A percentile compares a stretch with the other conserved stretches of the same genome.
Conservation (phyloP, 2,113 vertebrate genomes). For the Chionis minor region DNA sequence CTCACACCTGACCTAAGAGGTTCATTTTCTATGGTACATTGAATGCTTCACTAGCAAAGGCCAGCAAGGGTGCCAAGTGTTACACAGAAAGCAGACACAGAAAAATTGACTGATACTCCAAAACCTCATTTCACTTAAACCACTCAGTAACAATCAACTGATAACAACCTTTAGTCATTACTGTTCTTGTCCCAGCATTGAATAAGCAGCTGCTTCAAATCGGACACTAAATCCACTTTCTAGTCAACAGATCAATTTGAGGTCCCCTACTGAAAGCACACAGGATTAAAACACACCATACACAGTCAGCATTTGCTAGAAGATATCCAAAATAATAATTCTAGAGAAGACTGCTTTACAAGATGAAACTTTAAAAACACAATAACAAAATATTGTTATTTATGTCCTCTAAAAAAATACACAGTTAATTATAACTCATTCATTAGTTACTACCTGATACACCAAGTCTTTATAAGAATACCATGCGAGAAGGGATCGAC, state of each 20-base stretch:
- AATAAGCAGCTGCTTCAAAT: neutral
- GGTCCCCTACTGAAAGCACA: neutral
- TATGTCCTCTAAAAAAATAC: neutral
- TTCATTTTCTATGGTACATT: neutral
- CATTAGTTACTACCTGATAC: neutral
- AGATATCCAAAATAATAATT: neutral
- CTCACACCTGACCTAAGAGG: neutral
- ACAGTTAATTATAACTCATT: neutral
- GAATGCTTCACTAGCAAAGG: neutral
- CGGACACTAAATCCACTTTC: neutral
- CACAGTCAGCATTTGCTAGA: neutral
- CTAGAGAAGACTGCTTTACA: neutral
- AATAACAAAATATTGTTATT: neutral
- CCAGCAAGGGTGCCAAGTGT: neutral
- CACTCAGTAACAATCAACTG: neutral
- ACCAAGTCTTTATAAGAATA: neutral
- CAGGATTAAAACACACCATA: neutral
- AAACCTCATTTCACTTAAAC: constrained; percentile 31
- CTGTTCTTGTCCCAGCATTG: neutral
- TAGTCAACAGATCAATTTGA: neutral
- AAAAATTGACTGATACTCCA: constrained; percentile 1
- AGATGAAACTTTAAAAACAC: neutral
- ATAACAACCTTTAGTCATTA: constrained; percentile 1
- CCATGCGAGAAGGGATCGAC: rapidly evolving
- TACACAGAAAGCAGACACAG: neutral